These are phyloP conservation scores for Psephotus haematonotus DNA, from an alignment of 2,113 vertebrate species.

Conservation along the genomic window DNA sequence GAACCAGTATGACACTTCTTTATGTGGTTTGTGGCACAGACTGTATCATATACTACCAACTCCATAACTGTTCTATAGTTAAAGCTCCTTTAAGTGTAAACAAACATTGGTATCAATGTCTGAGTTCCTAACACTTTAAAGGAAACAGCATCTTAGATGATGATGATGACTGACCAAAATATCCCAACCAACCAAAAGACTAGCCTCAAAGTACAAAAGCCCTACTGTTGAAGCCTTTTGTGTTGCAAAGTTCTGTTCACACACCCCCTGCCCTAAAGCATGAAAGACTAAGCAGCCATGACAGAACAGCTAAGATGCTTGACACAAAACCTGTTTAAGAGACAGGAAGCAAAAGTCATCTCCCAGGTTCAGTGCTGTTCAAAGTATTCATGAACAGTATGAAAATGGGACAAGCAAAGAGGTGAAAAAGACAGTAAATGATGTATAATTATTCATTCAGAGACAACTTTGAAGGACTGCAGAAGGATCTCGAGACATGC, in stretches of 20 bases:
- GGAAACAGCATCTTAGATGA: not conserved
- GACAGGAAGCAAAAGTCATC: not conserved
- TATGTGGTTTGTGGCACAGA: not conserved
- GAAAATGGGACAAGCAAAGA: not conserved
- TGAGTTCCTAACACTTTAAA: not conserved
- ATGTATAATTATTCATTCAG: not conserved
- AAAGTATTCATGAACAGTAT: not conserved
- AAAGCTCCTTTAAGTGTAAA: not conserved
- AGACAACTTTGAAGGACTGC: not conserved
- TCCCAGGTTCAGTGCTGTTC: not conserved
- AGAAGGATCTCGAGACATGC: not conserved
- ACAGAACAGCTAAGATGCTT: not conserved
- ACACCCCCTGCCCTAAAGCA: not conserved
- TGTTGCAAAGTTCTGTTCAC: not conserved
- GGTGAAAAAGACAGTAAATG: not conserved
- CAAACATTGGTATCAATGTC: not conserved
- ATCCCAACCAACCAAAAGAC: not conserved
- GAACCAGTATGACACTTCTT: not conserved
- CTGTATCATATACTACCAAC: not conserved
- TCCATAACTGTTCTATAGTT: not conserved
- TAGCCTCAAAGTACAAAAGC: not conserved
- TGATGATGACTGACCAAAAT: not conserved
- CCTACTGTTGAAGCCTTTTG: not conserved
- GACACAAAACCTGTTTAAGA: not conserved
- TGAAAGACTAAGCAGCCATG: not conserved